A percentile compares a stretch with the other conserved stretches of the same genome.
These are phyloP conservation scores for Priapulus caudatus DNA, from an alignment of 2,888 invertebrate genomes.

Conservation along the genomic window DNA sequence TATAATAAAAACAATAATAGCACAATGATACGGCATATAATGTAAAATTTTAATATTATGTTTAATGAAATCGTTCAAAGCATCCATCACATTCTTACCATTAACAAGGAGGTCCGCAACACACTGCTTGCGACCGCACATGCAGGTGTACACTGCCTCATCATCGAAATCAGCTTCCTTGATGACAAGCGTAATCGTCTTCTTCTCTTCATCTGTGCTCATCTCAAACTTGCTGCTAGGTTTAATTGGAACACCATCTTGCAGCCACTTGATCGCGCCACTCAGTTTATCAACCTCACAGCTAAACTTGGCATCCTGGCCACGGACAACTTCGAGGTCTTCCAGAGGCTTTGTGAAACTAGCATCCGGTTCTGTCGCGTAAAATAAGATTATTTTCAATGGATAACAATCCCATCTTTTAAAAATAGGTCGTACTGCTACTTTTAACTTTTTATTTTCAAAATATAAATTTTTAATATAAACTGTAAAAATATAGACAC, in stretches of 20 bases:
- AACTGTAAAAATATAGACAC: no score
- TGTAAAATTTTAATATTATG: no score
- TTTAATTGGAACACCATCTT: background rate
- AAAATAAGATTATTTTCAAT: no score
- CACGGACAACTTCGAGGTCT: background rate
- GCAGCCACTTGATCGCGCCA: background rate
- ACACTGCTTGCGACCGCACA: constrained; percentile 1
- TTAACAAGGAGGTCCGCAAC: background rate
- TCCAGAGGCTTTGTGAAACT: background rate
- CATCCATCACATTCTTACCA: background rate
- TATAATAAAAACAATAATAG: no score
- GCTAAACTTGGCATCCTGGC: background rate
- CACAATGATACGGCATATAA: no score
- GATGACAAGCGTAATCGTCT: background rate
- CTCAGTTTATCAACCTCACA: background rate
- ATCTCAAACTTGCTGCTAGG: constrained; percentile 1
- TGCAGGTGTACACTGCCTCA: background rate
- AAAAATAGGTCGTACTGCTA: no score
- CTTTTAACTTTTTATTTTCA: no score
- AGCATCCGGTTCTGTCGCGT: background rate
- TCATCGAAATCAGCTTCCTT: background rate
- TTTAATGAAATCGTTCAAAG: no score
- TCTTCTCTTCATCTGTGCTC: background rate
- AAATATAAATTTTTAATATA: no score
- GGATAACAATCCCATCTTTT: no score